These are phyloP conservation scores for Microtus oregoni DNA, from an alignment of 2,113 vertebrate species.

Conservation along the genomic window DNA sequence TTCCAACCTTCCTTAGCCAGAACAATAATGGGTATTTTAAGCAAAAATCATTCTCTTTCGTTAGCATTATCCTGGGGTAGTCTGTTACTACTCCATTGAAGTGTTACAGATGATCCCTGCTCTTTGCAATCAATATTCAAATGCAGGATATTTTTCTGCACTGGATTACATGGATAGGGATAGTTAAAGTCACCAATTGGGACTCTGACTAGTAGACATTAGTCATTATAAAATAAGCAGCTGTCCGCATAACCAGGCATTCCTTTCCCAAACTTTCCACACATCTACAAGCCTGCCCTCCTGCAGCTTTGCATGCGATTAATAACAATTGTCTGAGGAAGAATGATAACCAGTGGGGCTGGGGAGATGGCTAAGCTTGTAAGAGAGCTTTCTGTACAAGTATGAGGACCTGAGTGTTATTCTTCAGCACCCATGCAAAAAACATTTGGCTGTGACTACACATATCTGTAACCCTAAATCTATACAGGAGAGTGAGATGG, in stretches of 20 bases:
- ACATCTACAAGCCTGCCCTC: not conserved
- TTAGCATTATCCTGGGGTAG: conserved; percentile 4
- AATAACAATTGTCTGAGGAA: not conserved
- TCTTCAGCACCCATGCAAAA: not conserved
- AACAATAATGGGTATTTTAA: not conserved
- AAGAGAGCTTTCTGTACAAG: not conserved
- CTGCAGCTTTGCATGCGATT: not conserved
- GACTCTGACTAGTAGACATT: not conserved
- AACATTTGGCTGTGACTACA: not conserved
- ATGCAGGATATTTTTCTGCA: conserved; percentile 50
- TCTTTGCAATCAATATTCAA: not conserved
- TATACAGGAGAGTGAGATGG: not conserved
- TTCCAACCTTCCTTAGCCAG: not conserved
- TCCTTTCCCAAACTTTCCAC: not conserved
- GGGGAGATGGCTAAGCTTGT: not conserved
- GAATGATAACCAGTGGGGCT: not conserved
- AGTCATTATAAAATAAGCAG: not conserved
- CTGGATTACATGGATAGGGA: not conserved
- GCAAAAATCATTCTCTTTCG: conserved; percentile 2
- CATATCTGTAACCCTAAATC: not conserved
- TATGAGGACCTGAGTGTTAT: not conserved
- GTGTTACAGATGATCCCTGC: not conserved
- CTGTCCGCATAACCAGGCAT: not conserved
- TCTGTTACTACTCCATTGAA: conserved; percentile 11
- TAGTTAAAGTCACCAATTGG: not conserved